Evolutionary conservation across 2,888 invertebrate genomes (phyloP), one percentile per base, ranked within the genome.

Genomic region (Mythimna loreyi): DNA sequence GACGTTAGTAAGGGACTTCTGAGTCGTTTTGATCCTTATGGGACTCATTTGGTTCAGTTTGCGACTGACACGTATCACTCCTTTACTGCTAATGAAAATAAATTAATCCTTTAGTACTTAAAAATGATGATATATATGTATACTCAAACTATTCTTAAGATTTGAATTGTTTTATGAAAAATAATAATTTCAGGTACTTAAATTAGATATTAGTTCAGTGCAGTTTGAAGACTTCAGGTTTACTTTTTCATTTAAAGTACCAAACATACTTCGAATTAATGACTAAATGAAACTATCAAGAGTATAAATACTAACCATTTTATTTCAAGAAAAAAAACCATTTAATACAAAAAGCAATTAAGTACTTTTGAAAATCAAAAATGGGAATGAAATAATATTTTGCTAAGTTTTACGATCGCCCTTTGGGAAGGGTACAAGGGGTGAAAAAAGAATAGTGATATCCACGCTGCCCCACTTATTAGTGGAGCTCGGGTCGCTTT

Each of bases 401-500:
- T 71, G 62, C 45, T 36, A 62, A 84, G 63, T 65, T 75, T 80
- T 75, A 79, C 77, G 66, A 63, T 65, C 66, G 40, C 61, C 76
- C 60, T 78, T 78, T 62, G 64, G 55, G 78, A 68, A 62, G 72
- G 78, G 82, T 75, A 19, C 16, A 73, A 69, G 63, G 68, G 72
- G 71, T 56, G 69, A 82, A 83, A 84, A 85, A 86, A 86, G 82
- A 80, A 72, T 80, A 84, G 85, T 87, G 84, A 84, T 82, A 68
- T 74, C 81, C 64, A 28, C 71, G 83, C 36, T 65, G 67, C 47
- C 77, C 77, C 69, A 87, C 85, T 90, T 89, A 89, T 89, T 89
- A 90, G 87, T 81, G 81, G 79, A 56, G 75, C 80, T 78, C 71
- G 86, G 84, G 85, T 60, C 84, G 75, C 75, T 83, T 82, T 87